Percentiles rank a stretch among this genome's conserved stretches.
Conservation (phyloP, 2,113 vertebrate genomes). For the Shinisaurus crocodilurus region DNA sequence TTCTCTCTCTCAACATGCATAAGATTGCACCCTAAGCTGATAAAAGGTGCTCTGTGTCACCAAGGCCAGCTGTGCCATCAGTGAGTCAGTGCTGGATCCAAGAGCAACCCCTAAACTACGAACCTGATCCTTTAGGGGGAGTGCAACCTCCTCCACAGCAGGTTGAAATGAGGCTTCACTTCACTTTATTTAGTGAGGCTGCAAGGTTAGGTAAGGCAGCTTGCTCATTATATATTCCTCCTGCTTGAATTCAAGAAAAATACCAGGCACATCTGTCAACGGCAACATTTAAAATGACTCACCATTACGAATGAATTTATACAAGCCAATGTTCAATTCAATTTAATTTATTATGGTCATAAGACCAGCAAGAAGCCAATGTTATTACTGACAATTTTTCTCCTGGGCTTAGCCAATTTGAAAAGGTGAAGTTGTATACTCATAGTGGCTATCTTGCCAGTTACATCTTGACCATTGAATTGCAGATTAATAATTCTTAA, state of each 20-base stretch:
- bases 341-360: too few species aligned
- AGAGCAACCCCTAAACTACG: too few species aligned
- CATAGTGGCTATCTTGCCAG: not conserved
- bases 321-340: too few species aligned
- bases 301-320: not conserved
- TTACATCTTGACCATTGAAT: not conserved
- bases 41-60: too few species aligned
- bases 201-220: not conserved
- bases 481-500: not conserved
- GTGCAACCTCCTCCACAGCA: too few species aligned
- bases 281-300: not conserved
- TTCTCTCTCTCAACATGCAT: too few species aligned
- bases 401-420: not conserved
- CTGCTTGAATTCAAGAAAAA: not conserved
- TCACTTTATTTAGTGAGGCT: not conserved
- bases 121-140: too few species aligned
- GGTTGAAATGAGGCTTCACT: too few species aligned
- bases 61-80: too few species aligned
- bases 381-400: not conserved
- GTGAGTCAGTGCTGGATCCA: too few species aligned
- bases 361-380: too few species aligned
- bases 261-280: not conserved
- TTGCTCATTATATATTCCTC: not conserved
- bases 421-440: not conserved
- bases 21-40: too few species aligned